Evolutionary conservation across 2,113 vertebrate genomes (phyloP).

Genomic region (Coturnix japonica): DNA sequence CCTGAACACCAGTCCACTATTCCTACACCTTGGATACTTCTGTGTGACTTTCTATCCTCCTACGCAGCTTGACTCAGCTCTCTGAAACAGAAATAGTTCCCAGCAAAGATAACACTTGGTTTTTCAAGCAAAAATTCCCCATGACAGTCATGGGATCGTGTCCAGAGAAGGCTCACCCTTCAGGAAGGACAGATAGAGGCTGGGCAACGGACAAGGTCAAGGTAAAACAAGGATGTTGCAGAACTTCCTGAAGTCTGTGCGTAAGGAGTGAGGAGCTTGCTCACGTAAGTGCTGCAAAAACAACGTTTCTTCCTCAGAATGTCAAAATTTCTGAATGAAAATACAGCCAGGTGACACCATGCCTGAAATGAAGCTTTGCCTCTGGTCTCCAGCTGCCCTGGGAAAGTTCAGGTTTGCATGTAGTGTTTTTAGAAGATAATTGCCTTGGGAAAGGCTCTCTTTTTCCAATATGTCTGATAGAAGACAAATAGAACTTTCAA

Average conservation of each 20-base stretch:
- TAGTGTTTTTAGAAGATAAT: background rate
- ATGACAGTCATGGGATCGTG: background rate
- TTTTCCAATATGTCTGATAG: background rate
- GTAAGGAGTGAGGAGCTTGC: background rate
- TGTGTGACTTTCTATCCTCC: background rate
- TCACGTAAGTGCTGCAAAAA: background rate
- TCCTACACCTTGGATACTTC: background rate
- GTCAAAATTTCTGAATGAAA: background rate
- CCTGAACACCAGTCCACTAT: accelerated
- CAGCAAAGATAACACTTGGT: accelerated
- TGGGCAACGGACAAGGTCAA: background rate
- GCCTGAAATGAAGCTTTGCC: background rate
- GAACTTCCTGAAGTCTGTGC: background rate
- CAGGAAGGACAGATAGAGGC: background rate
- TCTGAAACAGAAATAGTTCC: background rate
- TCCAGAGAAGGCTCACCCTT: background rate
- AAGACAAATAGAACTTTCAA: background rate
- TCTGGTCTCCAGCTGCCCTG: background rate
- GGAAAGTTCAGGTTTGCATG: background rate
- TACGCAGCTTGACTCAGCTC: background rate
- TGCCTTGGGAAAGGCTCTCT: background rate
- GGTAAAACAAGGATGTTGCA: accelerated
- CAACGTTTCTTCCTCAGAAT: background rate
- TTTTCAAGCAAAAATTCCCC: background rate
- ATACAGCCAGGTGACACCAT: background rate